Evolutionary conservation across 2,888 invertebrate species (phyloP), one percentile per base, ranked within the genome.

Genomic region (Mycogona germanica): DNA sequence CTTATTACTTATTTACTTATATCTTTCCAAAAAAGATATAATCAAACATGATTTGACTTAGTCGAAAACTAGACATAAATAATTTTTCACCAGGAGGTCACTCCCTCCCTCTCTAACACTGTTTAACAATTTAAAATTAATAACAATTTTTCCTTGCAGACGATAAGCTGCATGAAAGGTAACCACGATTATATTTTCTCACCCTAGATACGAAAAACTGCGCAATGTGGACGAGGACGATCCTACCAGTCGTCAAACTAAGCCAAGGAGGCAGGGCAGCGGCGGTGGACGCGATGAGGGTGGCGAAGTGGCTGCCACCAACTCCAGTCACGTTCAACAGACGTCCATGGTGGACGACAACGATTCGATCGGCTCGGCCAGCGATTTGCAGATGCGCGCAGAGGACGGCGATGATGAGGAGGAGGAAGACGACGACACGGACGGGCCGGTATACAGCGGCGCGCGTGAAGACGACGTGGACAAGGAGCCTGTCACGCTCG

Each of bases 121-220:
- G n/a, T n/a, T n/a, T n/a, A n/a, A n/a, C n/a, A n/a, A n/a, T n/a
- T n/a, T n/a, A n/a, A n/a, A n/a, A n/a, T n/a, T n/a, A n/a, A n/a
- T n/a, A n/a, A n/a, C n/a, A n/a, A n/a, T n/a, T n/a, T n/a, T n/a
- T n/a, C n/a, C n/a, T n/a, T n/a, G n/a, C n/a, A n/a, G n/a, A n/a
- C n/a, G n/a, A n/a, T n/a, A n/a, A n/a, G n/a, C n/a, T n/a, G n/a
- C n/a, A n/a, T n/a, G n/a, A n/a, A n/a, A n/a, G n/a, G n/a, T n/a
- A n/a, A n/a, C n/a, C n/a, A n/a, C n/a, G n/a, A n/a, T n/a, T n/a
- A n/a, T n/a, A n/a, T n/a, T n/a, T n/a, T n/a, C n/a, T n/a, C n/a
- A n/a, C n/a, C n/a, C n/a, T n/a, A n/a, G n/a, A n/a, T 86, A 85
- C 64, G 83, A 84, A 63, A 84, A 85, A 66, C 70, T 86, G 45